Base-by-base conservation (phyloP, 1,140 invertebrate species). In the Macrobrachium rosenbergii region DNA sequence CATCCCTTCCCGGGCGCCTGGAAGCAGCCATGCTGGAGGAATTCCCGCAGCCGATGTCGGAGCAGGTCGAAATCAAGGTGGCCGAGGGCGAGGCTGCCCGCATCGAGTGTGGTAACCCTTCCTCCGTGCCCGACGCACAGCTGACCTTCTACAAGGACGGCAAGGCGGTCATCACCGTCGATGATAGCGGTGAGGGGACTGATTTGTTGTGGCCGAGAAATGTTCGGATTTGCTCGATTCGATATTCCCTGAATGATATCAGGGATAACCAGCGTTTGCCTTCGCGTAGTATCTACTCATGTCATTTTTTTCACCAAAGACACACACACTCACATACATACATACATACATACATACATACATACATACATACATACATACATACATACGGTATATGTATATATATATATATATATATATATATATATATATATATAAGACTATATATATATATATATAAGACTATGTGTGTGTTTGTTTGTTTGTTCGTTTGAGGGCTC, bases 131-230 rank as follows among this genome's bases (percentile, higher is more conserved):
- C 28, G 84, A 87, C 2, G 78, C 84, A 19, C 16, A 7, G 8
- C 43, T 87, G 21, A 75, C 37, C 45, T 87, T 87, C 84, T 87
- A n/a, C 69, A 87, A 60, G 84, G 84, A 87, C 62, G 84, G 69
- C 8, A 12, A 7, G 0, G 21, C 17, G 14, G 63, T 87, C 6
- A 52, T 75, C 60, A 45, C 60, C 52, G 11, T 11, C 60, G 21
- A 43, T n/a, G 73, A 19, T 28, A n/a, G 76, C 37, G 76, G 77
- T 79, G 16, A 67, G 73, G n/a, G 8, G 67, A 37, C 64, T n/a
- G 11, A 7, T 28, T 28, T 72, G 67, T 8, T 52, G 12, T 52
- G 52, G 6, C 52, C 0, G 52, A 52, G 12, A 52, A 52, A 2
- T 52, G 12, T 52, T 52, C 12, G 7, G 52, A 8, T 52, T 52